Evolutionary conservation across 92 coral and sea anemone species (phyloP).

Genomic region (Anthopleura xanthogrammica): DNA sequence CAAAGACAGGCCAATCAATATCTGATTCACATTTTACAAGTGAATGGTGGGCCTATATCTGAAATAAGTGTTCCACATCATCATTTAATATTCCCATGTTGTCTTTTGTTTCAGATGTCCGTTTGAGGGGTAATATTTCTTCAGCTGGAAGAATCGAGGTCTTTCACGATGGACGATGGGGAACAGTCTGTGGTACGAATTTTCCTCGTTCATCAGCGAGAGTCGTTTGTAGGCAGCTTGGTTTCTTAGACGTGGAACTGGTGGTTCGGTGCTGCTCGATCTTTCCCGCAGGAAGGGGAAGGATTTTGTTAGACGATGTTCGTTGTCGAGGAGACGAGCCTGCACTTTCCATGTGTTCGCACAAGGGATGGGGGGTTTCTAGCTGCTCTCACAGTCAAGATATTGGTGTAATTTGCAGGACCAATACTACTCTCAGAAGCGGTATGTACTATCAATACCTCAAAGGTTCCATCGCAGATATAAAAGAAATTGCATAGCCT

Average conservation of each 20-base stretch:
- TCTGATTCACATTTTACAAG: no score
- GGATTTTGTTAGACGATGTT: conserved; percentile 40
- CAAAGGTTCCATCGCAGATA: background rate
- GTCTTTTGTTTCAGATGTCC: conserved; percentile 11
- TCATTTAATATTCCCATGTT: no score
- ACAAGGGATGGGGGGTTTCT: conserved; percentile 54
- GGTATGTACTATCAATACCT: conserved; percentile 2
- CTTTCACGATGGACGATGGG: conserved; percentile 49
- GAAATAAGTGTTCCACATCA: no score
- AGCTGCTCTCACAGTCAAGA: conserved; percentile 41
- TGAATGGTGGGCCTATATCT: no score
- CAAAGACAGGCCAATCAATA: no score
- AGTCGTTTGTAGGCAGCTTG: conserved; percentile 48
- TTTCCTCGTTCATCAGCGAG: conserved; percentile 43
- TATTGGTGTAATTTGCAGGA: conserved; percentile 43
- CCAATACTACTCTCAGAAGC: conserved; percentile 14
- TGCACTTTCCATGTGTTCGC: conserved; percentile 48
- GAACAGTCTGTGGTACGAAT: conserved; percentile 37
- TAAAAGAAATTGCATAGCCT: no score
- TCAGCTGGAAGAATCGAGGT: conserved; percentile 62
- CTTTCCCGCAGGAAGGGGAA: conserved; percentile 49
- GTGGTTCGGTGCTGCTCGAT: conserved; percentile 39
- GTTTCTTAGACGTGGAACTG: conserved; percentile 33
- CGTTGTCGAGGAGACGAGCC: conserved; percentile 49
- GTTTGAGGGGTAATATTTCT: conserved; percentile 2